Conservation (phyloP, 2,797 vertebrate species). For the Microcaecilia unicolor region DNA sequence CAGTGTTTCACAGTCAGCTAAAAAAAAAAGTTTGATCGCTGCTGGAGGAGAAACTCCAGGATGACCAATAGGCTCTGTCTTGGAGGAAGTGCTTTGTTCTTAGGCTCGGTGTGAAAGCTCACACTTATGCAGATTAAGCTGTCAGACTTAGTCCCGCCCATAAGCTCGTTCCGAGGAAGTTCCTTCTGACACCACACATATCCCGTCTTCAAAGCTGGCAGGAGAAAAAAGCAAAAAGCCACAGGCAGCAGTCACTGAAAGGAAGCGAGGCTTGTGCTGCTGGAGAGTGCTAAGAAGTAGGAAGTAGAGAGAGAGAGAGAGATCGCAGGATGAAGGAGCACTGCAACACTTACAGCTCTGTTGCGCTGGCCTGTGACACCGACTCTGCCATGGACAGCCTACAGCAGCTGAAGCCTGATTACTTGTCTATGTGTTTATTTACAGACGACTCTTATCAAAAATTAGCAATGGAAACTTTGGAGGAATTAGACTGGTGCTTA, state of each 20-base stretch:
- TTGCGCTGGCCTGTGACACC: slow-evolving; percentile 31
- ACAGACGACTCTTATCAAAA: slow-evolving; percentile 96
- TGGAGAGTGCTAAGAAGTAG: too few species aligned
- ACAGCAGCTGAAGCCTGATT: slow-evolving; percentile 68
- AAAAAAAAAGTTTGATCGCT: slow-evolving; percentile 1
- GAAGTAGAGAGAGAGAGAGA: slow-evolving; percentile 4
- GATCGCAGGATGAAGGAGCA: slow-evolving; percentile 71
- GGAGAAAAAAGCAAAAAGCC: slow-evolving; percentile 30
- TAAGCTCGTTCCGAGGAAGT: slow-evolving; percentile 23
- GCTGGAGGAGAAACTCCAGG: too few species aligned
- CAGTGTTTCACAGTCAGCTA: slow-evolving; percentile 1
- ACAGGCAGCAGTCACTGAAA: too few species aligned
- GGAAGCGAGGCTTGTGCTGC: slow-evolving; percentile 8
- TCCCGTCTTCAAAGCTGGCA: slow-evolving; percentile 26
- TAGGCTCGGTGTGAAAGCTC: background rate
- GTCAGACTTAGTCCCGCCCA: slow-evolving; percentile 25
- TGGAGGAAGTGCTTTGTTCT: too few species aligned
- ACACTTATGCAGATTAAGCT: slow-evolving; percentile 29
- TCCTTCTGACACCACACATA: slow-evolving; percentile 18
- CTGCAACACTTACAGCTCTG: slow-evolving; percentile 53
- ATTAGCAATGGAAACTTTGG: slow-evolving; percentile 92
- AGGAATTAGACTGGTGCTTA: slow-evolving; percentile 96
- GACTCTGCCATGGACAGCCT: slow-evolving; percentile 52
- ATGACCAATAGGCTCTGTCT: too few species aligned
- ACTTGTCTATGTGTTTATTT: slow-evolving; percentile 83